Percentiles rank a stretch among this genome's conserved stretches.
Conservation (phyloP, 2,113 vertebrate genomes). For the Piaya cayana region DNA sequence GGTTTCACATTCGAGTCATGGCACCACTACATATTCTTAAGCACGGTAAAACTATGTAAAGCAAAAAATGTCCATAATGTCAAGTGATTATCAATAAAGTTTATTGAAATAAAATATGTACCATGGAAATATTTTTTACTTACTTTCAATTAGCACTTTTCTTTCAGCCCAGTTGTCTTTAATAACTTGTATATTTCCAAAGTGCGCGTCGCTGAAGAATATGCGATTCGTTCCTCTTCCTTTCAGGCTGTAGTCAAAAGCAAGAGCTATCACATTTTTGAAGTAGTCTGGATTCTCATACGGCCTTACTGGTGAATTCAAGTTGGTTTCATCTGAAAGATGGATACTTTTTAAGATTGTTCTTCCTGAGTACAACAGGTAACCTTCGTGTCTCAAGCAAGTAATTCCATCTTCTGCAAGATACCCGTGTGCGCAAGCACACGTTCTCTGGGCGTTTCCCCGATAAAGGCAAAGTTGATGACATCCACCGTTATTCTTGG, state of each 20-base stretch:
- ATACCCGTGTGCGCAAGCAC: conserved; percentile 95
- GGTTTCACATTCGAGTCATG: no score
- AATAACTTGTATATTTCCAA: conserved; percentile 96
- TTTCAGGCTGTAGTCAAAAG: conserved; percentile 90
- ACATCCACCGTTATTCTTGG: conserved; percentile 91
- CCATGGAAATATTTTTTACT: conserved; percentile 67
- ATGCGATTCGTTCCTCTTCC: conserved; percentile 88
- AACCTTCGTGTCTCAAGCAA: conserved; percentile 92
- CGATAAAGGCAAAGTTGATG: conserved; percentile 95
- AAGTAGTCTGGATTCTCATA: conserved; percentile 93
- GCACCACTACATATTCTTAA: no score
- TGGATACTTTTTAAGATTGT: conserved; percentile 96
- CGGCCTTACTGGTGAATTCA: conserved; percentile 93
- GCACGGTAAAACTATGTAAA: background rate
- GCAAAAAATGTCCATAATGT: background rate
- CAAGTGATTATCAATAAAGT: background rate
- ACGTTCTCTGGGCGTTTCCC: conserved; percentile 83
- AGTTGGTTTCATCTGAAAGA: conserved; percentile 93
- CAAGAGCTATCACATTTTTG: conserved; percentile 93
- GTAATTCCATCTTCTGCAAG: conserved; percentile 87
- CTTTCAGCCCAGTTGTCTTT: conserved; percentile 94
- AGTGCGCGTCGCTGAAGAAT: conserved; percentile 96
- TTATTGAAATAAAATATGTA: background rate
- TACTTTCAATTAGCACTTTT: conserved; percentile 90
- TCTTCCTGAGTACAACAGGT: conserved; percentile 95